Base-by-base conservation (phyloP, 2,113 vertebrate genomes). In the Anoplopoma fimbria region DNA sequence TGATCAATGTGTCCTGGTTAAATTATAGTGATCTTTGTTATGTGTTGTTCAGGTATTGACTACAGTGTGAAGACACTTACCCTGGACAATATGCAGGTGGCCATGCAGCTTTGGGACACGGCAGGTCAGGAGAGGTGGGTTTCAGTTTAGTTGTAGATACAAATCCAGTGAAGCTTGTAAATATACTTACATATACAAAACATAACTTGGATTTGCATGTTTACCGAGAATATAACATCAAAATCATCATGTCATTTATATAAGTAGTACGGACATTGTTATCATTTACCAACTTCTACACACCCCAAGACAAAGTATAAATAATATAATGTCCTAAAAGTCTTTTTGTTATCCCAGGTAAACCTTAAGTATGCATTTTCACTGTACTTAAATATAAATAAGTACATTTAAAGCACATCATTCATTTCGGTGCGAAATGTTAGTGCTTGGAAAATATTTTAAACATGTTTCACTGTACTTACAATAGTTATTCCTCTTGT, bases 41-140 rank as follows among this genome's bases (percentile, higher is more conserved):
- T 80, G 31, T 83, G 9, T 40, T 45, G 1, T 27, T 51, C 4
- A 99, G 98, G 97, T 65, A 95, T 99, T 17, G 98, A 99, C 93
- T 99, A 96, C 93, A 96, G 87, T 3, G 97, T 99, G 88, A 97
- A 96, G 92, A 98, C 95, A 0, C 81, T 99, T 62, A 93, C 80
- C 0, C 93, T 99, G 82, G 97, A 97, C 49, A 94, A 91, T 40
- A 95, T 93, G 19, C 94, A 92, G 76, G 92, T 99, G 40, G 97
- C 95, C 0, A 93, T 99, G 87, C 97, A 99, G 86, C 94, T 99
- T 23, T 99, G 98, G 97, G 97, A 99, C 93, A 98, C 97, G 0
- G 97, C 97, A 3, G 98, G 97, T 21, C 97, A 99, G 88, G 98
- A 99, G 90, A 95, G 97, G 97, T 94, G 47, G 85, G 86, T 7